Evolutionary conservation across 2,113 vertebrate genomes (phyloP), one percentile per base, ranked within the genome.

Genomic region (Daubentonia madagascariensis): DNA sequence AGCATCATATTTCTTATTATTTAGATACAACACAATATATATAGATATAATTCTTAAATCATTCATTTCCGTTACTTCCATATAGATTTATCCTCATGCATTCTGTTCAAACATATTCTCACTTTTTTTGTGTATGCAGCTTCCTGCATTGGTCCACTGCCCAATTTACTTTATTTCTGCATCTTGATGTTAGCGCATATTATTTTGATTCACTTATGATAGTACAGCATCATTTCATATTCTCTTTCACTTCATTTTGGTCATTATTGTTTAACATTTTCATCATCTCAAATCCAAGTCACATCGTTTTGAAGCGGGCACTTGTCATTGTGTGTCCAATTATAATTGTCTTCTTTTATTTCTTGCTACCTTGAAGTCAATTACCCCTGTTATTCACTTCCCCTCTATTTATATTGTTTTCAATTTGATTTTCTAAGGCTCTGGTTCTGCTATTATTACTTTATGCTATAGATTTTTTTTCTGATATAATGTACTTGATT

Each of bases 271-370:
- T 79, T 85, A 48, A 48, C 32, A 92, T 96, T 97, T 81, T 23
- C 35, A 91, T 96, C 8, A 94, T 90, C 50, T 93, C 65, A 57
- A 93, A 94, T 43, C 45, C 8, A 96, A 91, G 93, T 81, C 75
- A 16, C 57, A 32, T 30, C 22, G 80, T 94, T 98, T 52, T 96
- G 43, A 96, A 73, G 3, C 57, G 72, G 18, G 13, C 14, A 91
- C 20, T 75, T 54, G 37, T 89, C 32, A 45, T 1, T 92, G 3
- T 91, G 45, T 75, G 40, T 81, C 63, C 85, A 97, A 80, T 93
- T 93, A 80, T 9, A 88, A 97, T 76, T 65, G 30, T 91, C 97
- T 98, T 59, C 80, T 59, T 57, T 98, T 84, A 57, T 96, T 98
- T 93, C 93, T 48, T 97, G 52, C 92, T 94, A 68, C 52, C 5